Base-by-base conservation (phyloP, 2,113 vertebrate species). In the Labrus mixtus region DNA sequence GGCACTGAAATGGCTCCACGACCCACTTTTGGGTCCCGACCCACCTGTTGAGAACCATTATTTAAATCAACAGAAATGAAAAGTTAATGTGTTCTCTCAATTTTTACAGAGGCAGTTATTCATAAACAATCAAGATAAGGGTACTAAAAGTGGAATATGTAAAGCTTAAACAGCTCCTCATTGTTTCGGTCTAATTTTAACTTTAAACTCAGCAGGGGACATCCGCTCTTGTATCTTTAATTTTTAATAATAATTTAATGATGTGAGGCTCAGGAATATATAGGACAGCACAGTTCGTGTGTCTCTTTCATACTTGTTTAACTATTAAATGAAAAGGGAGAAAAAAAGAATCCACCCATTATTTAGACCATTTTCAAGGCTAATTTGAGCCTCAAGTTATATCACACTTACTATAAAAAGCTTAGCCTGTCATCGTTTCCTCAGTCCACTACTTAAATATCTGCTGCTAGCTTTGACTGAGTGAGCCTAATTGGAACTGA, bases 301-400 rank as follows among this genome's bases (percentile, higher is more conserved):
- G 64, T 68, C 8, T 78, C 46, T 67, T 39, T 62, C 56, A 39
- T n/a, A 53, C 54, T 45, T 13, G 57, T 48, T 76, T 71, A 65
- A 54, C 55, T 57, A 66, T 78, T 62, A 68, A 57, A 78, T 46
- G 5, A 46, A 54, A 63, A 6, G 20, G 16, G 12, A 1, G 10
- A 45, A 33, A 55, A 22, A 29, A 63, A 33, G 6, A 57, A 54
- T 3, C 45, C 17, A 36, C 17, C 33, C 39, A 63, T 10, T 6
- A 74, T 76, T 63, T 39, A 70, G 12, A 1, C 51, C 66, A 22
- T 73, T 65, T 69, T 50, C 36, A 77, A 79, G 43, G 68, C 67
- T 63, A 77, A 43, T 69, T n/a, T 5, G 8, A 22, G 76, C 68
- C 67, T 81, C 29, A 29, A 58, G 72, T 59, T 53, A 10, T n/a